Evolutionary conservation across 2,888 invertebrate genomes (phyloP), one percentile per base, ranked within the genome.

Genomic region (Lasioglossum morio): DNA sequence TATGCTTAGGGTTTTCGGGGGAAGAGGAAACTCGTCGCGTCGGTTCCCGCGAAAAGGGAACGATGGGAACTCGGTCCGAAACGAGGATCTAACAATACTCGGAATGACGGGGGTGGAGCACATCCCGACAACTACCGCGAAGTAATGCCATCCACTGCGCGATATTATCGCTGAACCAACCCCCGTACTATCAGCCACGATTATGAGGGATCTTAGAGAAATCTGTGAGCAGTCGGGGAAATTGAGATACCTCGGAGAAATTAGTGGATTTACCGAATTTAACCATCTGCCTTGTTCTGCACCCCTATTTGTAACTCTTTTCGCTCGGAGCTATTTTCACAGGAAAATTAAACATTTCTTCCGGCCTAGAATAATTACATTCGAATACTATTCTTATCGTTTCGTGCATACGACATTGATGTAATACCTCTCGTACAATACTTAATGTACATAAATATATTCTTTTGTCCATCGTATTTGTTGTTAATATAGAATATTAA

Each of bases 1-100:
- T 94, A 94, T 94, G 90, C 90, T 84, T 83, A 90, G n/a, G 46
- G 19, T 72, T 69, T 74, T 53, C 53, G 53, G 37, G 37, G n/a
- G 53, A 1, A 10, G 10, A 10, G 53, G n/a, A 10, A 10, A n/a
- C 23, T 53, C 53, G 53, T n/a, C 53, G 53, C 53, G 53, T 10
- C 53, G 53, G 53, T 53, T 53, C 23, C 53, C 53, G 27, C n/a
- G 70, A 78, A 73, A 72, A 77, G 72, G 74, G 77, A 53, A 53
- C 53, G 53, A n/a, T n/a, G 53, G n/a, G 46, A 57, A 27, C 69
- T 46, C 81, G 69, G 80, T 69, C 60, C 63, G 72, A 87, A 84
- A 90, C 76, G 79, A 90, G 84, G 70, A 79, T 78, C 70, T 53
- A 77, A 84, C 83, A 85, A 85, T 84, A 70, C 53, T 3, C 77